Base-by-base conservation (phyloP, 2,888 invertebrate genomes). In the Drosophila prostipennis region DNA sequence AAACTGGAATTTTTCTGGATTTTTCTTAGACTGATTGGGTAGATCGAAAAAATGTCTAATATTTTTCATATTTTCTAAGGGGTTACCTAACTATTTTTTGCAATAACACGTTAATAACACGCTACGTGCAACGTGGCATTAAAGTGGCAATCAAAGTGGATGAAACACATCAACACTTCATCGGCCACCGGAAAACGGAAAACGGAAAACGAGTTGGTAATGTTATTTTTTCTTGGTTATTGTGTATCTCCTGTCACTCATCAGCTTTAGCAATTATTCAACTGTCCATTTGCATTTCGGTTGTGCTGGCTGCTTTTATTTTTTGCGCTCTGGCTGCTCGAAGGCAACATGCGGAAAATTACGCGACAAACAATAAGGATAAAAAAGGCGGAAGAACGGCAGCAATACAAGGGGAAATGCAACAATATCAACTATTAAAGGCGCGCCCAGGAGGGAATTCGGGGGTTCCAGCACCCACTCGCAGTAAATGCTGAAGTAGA, bases 331-430 rank as follows among this genome's bases (percentile, higher is more conserved):
- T 55, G 48, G 26, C 51, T 46, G 56, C 72, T 72, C 63, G 76
- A 78, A 85, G n/a, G 72, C 87, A 82, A 74, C 74, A 76, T 87
- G 83, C 87, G 86, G 82, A 87, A 85, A 87, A 85, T 89, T 82
- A 80, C 79, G 87, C 82, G 80, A 70, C 80, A 68, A 73, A 78
- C 56, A 39, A n/a, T 49, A 54, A 55, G 19, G 7, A 29, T 32
- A 19, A 42, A 46, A 43, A 40, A 19, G n/a, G n/a, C 1, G 14
- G 48, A 13, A 42, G 36, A 32, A 26, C 19, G 29, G 23, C 52
- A 14, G 6, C n/a, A 23, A 32, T 34, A 23, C 32, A 29, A 63
- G 29, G 26, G 57, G 39, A 78, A 74, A 57, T 85, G 82, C 81
- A 81, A 53, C 75, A 72, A 78, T 72, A 78, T 74, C 72, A 79